Conservation (phyloP, 2,113 vertebrate genomes). For the Hydrochoerus hydrochaeris region DNA sequence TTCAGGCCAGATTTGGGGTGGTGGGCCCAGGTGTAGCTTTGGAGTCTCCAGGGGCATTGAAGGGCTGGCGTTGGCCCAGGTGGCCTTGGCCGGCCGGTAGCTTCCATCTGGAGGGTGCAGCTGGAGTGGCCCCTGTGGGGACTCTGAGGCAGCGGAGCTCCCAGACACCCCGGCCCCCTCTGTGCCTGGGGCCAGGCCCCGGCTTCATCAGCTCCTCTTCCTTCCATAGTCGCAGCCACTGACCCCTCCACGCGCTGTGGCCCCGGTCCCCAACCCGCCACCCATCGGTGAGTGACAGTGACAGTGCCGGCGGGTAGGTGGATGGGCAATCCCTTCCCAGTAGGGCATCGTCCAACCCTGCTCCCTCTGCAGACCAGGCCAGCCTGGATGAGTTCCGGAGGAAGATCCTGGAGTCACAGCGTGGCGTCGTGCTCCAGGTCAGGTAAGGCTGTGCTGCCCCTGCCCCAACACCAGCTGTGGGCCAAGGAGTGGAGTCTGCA, state of each 20-base stretch:
- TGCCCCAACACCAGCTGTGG: not conserved
- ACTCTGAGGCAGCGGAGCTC: not conserved
- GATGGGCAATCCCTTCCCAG: accelerated
- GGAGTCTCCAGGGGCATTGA: not conserved
- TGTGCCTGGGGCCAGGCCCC: not conserved
- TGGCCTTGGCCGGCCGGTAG: not conserved
- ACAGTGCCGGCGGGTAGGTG: too few species aligned
- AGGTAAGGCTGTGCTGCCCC: not conserved
- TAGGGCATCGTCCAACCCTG: not conserved
- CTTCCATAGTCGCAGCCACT: slow-evolving; percentile 26
- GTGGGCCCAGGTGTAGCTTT: not conserved
- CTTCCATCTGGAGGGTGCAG: not conserved
- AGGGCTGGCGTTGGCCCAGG: not conserved
- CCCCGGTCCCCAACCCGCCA: not conserved
- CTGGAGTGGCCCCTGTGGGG: not conserved
- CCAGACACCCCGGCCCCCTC: not conserved
- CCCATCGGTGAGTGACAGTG: slow-evolving; percentile 72
- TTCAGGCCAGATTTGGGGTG: not conserved
- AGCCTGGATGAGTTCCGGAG: slow-evolving; percentile 75
- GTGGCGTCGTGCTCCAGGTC: not conserved
- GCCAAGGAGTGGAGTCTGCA: not conserved
- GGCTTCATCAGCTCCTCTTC: not conserved
- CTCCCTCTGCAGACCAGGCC: slow-evolving; percentile 28
- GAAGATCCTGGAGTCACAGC: slow-evolving; percentile 66
- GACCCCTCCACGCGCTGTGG: not conserved